These are phyloP conservation scores for Calyptommatus sinebrachiatus DNA, from an alignment of 2,113 vertebrate genomes.

Conservation along the genomic window DNA sequence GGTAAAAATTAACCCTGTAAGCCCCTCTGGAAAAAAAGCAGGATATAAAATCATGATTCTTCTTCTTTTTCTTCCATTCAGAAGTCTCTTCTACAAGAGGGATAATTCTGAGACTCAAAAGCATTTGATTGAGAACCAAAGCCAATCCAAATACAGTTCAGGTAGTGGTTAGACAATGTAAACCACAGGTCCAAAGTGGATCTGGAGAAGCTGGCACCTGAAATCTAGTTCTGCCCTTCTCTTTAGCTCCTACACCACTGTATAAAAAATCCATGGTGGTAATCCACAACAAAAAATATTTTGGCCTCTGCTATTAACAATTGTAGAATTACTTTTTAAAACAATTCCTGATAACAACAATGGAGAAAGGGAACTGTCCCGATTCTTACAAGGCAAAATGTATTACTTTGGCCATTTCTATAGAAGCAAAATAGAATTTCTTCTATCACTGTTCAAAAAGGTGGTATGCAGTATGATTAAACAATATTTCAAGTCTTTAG, in stretches of 20 bases:
- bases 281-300: not conserved
- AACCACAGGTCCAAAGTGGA: not conserved
- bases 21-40: too few species aligned
- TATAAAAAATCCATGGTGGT: not conserved
- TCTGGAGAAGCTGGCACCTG: not conserved
- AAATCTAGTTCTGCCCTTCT: too few species aligned
- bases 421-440: constrained; percentile 70
- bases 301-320: not conserved
- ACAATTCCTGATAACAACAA: constrained; percentile 42
- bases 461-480: constrained; percentile 76
- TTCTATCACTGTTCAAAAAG: constrained; percentile 62
- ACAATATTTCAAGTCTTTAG: constrained; percentile 82
- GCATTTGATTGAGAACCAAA: too few species aligned
- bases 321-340: constrained; percentile 10
- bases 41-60: too few species aligned
- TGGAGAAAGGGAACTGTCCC: constrained; percentile 12
- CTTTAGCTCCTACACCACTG: not conserved
- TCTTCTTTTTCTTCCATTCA: too few species aligned
- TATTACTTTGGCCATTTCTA: constrained; percentile 68
- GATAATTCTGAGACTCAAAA: too few species aligned
- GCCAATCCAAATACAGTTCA: not conserved
- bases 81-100: not conserved
- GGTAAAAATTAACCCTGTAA: too few species aligned
- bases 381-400: constrained; percentile 51
- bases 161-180: not conserved